Evolutionary conservation across 2,888 invertebrate species (phyloP), one percentile per base, ranked within the genome.

Genomic region (Ophion slaviceki): DNA sequence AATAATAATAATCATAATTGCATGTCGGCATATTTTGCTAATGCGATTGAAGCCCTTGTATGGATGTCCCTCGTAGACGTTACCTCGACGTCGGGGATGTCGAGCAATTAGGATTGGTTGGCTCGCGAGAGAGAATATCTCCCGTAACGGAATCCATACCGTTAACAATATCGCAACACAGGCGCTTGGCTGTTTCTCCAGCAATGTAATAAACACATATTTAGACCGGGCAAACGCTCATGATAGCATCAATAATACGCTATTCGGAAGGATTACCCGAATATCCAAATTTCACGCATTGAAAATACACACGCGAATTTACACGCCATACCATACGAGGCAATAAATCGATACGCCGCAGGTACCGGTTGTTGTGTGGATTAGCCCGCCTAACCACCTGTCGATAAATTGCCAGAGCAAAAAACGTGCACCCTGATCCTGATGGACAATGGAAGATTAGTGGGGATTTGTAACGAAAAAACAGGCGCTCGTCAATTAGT

Each of bases 171-270:
- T 59, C 71, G 71, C 66, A n/a, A 64, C 71, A 82, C 84, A 86
- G 81, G 82, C 80, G 77, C 57, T 72, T 84, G 74, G 66, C 70
- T 86, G 84, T 84, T 83, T 86, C 76, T 68, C 57, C 47, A 75
- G 70, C 84, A 80, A 86, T 87, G 86, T 87, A 87, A 87, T 87
- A 84, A 87, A 82, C 87, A 86, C 86, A 87, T 82, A 87, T 87
- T 86, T 81, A 2, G 36, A 61, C 17, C 71, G 70, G 74, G 40
- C 84, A 83, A 86, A 86, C 78, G 67, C 68, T 24, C 68, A 40
- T 28, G 75, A 68, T 67, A 80, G 62, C 84, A 84, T 86, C 84
- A 81, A 86, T 84, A 84, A 86, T 84, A 71, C 78, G 81, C 79
- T 59, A 71, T 81, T 76, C 57, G 72, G 68, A 57, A 72, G 85